Evolutionary conservation across 2,888 invertebrate genomes (phyloP).

Genomic region (Epicampocera succincta): DNA sequence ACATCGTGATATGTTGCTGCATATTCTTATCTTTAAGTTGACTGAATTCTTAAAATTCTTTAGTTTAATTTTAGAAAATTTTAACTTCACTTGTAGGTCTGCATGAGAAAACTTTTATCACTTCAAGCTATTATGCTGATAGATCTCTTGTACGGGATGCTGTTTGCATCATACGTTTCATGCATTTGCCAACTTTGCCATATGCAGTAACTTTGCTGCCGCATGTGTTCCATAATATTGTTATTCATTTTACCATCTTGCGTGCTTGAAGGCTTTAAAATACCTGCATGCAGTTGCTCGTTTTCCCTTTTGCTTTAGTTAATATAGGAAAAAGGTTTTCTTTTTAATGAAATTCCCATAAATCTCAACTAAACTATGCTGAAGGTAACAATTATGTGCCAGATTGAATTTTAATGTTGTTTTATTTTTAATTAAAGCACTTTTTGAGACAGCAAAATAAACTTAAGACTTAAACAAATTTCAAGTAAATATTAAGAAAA

Average conservation of each 20-base stretch:
- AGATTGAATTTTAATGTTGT: constrained; percentile 81
- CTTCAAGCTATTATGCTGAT: constrained; percentile 60
- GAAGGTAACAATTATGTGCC: constrained; percentile 80
- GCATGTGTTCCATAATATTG: background rate
- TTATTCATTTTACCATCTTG: constrained; percentile 3
- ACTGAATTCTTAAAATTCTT: background rate
- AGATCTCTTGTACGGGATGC: background rate
- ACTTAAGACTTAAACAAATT: too few species aligned
- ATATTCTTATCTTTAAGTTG: too few species aligned
- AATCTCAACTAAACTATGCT: constrained; percentile 73
- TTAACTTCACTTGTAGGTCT: constrained; percentile 6
- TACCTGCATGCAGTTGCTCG: constrained; percentile 5
- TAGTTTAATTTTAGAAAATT: constrained; percentile 4
- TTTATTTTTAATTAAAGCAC: constrained; percentile 67
- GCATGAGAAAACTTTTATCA: constrained; percentile 48
- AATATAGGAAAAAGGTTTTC: constrained; percentile 17
- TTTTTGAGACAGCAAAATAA: constrained; percentile 2
- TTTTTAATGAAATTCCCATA: constrained; percentile 67
- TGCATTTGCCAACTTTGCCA: constrained; percentile 7
- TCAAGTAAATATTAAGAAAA: too few species aligned
- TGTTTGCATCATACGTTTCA: constrained; percentile 4
- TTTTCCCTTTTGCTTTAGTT: constrained; percentile 34
- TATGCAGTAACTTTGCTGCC: constrained; percentile 13
- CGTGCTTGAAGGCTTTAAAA: background rate
- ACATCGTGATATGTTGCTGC: too few species aligned